A percentile compares a stretch with the other conserved stretches of the same genome.
Conservation (phyloP, 2,797 vertebrate genomes). For the Alfaro cultratus region DNA sequence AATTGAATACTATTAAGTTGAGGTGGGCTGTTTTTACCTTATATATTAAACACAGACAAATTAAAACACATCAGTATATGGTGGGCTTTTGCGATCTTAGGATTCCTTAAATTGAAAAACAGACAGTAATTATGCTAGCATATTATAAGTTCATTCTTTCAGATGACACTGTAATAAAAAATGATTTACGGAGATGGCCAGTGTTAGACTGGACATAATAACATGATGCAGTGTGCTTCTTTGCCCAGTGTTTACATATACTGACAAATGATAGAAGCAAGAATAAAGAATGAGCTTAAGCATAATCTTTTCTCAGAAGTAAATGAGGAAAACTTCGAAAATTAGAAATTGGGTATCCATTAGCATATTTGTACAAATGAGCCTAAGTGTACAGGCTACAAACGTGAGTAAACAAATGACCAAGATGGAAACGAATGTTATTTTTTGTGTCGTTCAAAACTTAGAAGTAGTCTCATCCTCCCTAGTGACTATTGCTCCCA, state of each 20-base stretch:
- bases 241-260: constrained; percentile 23
- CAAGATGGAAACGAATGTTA: constrained; percentile 1
- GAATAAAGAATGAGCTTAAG: constrained; percentile 53
- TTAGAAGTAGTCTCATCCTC: neutral
- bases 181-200: constrained; percentile 58
- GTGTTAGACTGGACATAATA: constrained; percentile 36
- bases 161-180: constrained; percentile 60
- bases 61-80: constrained; percentile 67
- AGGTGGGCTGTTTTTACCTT: constrained; percentile 69
- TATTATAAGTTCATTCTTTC: constrained; percentile 63
- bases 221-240: constrained; percentile 14
- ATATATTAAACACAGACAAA: constrained; percentile 73
- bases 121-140: constrained; percentile 47
- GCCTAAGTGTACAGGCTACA: constrained; percentile 12
- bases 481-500: constrained; percentile 9
- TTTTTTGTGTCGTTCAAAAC: neutral
- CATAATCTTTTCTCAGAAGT: constrained; percentile 57
- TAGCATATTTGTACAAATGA: constrained; percentile 23
- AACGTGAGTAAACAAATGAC: constrained; percentile 13
- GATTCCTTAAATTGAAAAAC: constrained; percentile 35
- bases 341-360: constrained; percentile 6
- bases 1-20: constrained; percentile 78
- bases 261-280: constrained; percentile 52
- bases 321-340: constrained; percentile 29
- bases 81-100: constrained; percentile 40